Conservation (phyloP, 2,113 vertebrate species). For the Apteryx owenii region DNA sequence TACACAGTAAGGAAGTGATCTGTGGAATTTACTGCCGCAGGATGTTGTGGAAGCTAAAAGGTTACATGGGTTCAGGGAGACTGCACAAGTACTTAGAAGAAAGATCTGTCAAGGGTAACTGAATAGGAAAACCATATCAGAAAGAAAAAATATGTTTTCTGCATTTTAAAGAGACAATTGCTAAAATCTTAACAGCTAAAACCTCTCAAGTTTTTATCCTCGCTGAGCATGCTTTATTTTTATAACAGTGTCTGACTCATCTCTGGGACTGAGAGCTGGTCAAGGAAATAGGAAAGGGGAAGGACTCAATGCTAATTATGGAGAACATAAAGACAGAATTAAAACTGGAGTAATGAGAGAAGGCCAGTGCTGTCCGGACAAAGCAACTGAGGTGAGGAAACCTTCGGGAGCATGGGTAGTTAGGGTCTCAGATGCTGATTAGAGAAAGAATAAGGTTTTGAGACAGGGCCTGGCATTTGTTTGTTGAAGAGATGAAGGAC, state of each 20-base stretch:
- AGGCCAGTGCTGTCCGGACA: not conserved
- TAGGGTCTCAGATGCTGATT: not conserved
- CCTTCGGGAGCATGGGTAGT: constrained; percentile 23
- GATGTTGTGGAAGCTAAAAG: not conserved
- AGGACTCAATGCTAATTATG: not conserved
- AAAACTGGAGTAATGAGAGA: constrained; percentile 1
- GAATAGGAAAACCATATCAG: not conserved
- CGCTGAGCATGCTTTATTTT: not conserved
- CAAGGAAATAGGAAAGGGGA: not conserved
- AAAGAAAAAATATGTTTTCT: not conserved
- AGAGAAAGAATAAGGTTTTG: not conserved
- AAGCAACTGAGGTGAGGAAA: constrained; percentile 13
- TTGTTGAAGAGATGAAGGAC: constrained; percentile 56
- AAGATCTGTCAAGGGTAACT: not conserved
- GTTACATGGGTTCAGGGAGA: not conserved
- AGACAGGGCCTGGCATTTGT: constrained; percentile 23
- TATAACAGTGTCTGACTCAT: not conserved
- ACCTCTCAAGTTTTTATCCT: not conserved
- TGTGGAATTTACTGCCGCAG: accelerated
- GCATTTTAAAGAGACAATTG: not conserved
- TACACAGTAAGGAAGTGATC: not conserved
- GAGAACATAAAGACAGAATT: constrained; percentile 1
- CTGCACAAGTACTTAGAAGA: not conserved
- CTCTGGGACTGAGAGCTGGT: not conserved
- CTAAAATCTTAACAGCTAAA: not conserved